Base-by-base conservation (phyloP, 2,888 invertebrate species). In the Melieria crassipennis region DNA sequence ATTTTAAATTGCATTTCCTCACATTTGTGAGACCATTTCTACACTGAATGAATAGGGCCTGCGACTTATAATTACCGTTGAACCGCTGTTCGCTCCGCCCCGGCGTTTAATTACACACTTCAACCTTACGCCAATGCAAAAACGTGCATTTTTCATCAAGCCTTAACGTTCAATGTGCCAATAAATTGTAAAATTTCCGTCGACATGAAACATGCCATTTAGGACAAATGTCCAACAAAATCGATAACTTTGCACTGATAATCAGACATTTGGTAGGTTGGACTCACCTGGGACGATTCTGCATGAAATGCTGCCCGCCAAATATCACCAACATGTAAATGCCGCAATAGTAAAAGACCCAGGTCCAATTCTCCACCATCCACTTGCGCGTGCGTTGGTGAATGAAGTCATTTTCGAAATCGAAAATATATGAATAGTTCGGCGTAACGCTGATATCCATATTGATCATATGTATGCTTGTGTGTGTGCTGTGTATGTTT, bases 291-390 rank as follows among this genome's bases (percentile, higher is more conserved):
- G 94, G 94, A 79, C 98, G 91, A 83, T 91, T 92, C 85, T 94
- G 93, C 99, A 99, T 99, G 84, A 94, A 93, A 83, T 94, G 92
- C 86, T 97, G 96, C 62, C 97, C 97, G 76, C 94, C 94, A 87
- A 97, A 98, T 82, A 99, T 96, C 75, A 97, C 90, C 75, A 96
- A 90, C 92, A 99, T 95, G 87, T 99, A 99, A 78, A 94, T 89
- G 77, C 94, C 95, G 77, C 94, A 91, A 70, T 88, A 89, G 78
- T 96, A 96, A 88, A 97, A 96, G 70, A 95, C 94, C 84, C 94
- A 92, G 71, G 95, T 96, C 99, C 99, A 99, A 87, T 99, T 96
- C 82, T 94, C 92, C 78, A 93, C 91, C 97, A 99, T 98, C 97
- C 98, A 98, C 88, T 92, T 92, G 84, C 94, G 91, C 80, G 95